Conservation (phyloP, 35 echinoderm and acorn worm species). For the Diadema setosum region DNA sequence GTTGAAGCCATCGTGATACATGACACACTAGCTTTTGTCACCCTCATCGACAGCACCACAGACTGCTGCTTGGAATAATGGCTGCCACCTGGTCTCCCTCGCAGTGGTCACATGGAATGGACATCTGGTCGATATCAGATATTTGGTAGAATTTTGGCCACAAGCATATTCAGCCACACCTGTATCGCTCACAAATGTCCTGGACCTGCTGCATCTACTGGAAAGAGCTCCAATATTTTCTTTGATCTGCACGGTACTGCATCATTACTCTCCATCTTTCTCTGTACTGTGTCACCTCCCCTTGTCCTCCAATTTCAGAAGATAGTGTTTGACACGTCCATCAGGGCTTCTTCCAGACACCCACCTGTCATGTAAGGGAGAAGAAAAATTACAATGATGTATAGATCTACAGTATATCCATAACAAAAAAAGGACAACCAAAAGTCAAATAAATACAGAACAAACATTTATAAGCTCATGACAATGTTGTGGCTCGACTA, state of each 20-base stretch:
- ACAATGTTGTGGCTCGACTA: no score
- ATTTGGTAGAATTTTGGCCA: background rate
- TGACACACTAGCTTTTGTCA: no score
- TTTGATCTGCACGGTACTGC: background rate
- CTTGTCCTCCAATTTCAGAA: constrained; percentile 15
- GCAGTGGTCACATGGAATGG: no score
- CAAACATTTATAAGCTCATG: no score
- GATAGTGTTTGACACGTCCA: constrained; percentile 52
- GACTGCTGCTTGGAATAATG: no score
- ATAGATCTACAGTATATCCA: background rate
- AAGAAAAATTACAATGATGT: background rate
- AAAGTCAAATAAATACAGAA: no score
- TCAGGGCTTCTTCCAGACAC: constrained; percentile 50
- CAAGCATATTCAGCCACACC: background rate
- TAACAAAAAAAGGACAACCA: background rate
- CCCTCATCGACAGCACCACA: no score
- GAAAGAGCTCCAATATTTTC: background rate
- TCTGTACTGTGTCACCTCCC: background rate
- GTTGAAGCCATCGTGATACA: no score
- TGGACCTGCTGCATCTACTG: background rate
- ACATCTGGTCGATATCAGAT: no score
- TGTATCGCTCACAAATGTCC: background rate
- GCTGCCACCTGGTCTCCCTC: no score
- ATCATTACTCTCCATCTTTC: background rate
- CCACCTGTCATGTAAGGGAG: constrained; percentile 25